A percentile compares a stretch with the other conserved stretches of the same genome.
phyloP scores from a whole-genome alignment of 2,113 vertebrate species.

The Dicentrarchus labrax region DNA sequence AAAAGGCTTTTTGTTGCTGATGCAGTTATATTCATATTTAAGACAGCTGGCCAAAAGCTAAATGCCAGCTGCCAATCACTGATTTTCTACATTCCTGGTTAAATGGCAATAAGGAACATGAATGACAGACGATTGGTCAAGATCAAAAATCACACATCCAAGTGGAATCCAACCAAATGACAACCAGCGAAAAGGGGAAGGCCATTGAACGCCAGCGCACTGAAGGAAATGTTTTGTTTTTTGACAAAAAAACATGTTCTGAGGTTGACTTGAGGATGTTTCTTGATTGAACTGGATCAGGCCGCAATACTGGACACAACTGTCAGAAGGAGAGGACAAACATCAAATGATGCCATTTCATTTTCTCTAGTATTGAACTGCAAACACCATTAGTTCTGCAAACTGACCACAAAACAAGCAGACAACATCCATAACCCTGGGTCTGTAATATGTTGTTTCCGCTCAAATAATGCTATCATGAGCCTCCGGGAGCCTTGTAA shows the following conservation, averaged over 20 bases:
- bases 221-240: background rate
- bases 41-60: conserved; percentile 13
- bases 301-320: conserved; percentile 17
- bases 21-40: conserved; percentile 5
- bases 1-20: conserved; percentile 9
- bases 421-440: conserved; percentile 56
- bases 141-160: conserved; percentile 37
- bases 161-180: conserved; percentile 17
- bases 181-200: background rate
- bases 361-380: conserved; percentile 61
- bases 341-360: conserved; percentile 58
- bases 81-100: conserved; percentile 19
- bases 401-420: conserved; percentile 73
- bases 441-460: conserved; percentile 66
- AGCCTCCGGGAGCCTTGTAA: conserved; percentile 65
- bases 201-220: background rate
- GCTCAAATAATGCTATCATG: conserved; percentile 66
- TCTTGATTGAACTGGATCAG: conserved; percentile 40
- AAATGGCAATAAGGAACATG: conserved; percentile 31
- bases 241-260: conserved; percentile 11
- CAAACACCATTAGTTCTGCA: conserved; percentile 77
- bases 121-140: conserved; percentile 24
- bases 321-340: conserved; percentile 54
- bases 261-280: conserved; percentile 35
- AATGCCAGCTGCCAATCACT: conserved; percentile 23